Percentiles rank a stretch among this genome's conserved stretches.
These are phyloP conservation scores for Phylloscopus trochilus DNA, from an alignment of 2,113 vertebrate species.

Conservation along the genomic window DNA sequence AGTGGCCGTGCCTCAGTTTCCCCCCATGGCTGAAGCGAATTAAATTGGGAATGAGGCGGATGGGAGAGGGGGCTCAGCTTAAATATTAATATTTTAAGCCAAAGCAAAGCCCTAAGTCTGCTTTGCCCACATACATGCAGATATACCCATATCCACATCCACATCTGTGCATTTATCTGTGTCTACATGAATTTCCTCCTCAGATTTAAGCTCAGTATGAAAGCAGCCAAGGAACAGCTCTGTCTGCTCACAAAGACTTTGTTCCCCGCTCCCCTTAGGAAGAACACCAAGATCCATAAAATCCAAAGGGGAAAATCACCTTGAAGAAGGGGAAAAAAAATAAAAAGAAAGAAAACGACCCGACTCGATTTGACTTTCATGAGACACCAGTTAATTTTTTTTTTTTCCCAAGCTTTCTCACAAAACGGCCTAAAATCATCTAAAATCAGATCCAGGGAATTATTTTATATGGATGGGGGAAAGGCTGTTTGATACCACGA, in stretches of 20 bases:
- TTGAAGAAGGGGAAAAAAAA: not conserved
- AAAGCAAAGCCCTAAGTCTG: not conserved
- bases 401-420: not conserved
- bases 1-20: not conserved
- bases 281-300: not conserved
- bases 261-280: not conserved
- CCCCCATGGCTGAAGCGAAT: not conserved
- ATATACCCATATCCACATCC: not conserved
- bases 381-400: not conserved
- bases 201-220: not conserved
- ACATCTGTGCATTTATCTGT: not conserved
- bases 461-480: constrained; percentile 30
- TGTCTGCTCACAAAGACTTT: not conserved
- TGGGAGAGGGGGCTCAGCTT: not conserved
- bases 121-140: not conserved
- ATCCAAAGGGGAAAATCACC: constrained; percentile 5
- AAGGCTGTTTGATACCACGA: not conserved
- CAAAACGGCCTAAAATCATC: not conserved
- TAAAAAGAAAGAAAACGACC: not conserved
- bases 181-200: not conserved
- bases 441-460: constrained; percentile 48
- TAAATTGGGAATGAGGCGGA: not conserved
- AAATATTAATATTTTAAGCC: not conserved
- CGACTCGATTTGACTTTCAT: constrained; percentile 47
- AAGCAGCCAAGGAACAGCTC: not conserved